phyloP scores from a whole-genome alignment of 1,140 invertebrate genomes.

The Laupala kohalensis region DNA sequence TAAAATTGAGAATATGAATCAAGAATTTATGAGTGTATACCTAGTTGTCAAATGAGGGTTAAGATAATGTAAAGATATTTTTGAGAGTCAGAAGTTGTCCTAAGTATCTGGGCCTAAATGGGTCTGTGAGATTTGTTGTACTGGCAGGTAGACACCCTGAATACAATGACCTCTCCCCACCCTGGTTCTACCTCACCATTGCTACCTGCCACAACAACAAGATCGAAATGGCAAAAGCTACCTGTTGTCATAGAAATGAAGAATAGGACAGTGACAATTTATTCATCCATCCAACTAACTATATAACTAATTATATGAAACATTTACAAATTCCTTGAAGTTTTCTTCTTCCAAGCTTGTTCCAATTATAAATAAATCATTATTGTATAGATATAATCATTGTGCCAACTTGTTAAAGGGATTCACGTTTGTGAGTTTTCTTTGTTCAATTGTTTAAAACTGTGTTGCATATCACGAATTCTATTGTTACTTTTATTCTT shows the following conservation, averaged over 20 bases:
- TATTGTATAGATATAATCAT: neutral
- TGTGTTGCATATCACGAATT: neutral
- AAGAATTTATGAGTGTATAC: neutral
- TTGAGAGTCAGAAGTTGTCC: neutral
- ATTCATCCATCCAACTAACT: neutral
- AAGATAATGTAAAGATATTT: neutral
- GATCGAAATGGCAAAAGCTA: neutral
- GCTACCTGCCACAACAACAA: neutral
- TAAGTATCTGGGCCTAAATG: neutral
- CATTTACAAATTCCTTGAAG: neutral
- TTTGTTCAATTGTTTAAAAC: neutral
- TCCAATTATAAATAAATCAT: neutral
- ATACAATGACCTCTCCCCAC: neutral
- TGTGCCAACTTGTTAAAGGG: neutral
- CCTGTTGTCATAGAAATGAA: neutral
- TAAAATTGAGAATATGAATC: neutral
- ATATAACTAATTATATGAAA: neutral
- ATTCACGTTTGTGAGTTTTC: neutral
- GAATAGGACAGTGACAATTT: neutral
- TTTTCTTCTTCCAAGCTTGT: neutral
- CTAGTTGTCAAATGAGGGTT: neutral
- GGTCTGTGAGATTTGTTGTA: neutral
- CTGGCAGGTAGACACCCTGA: neutral
- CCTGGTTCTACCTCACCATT: neutral
- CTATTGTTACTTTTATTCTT: neutral